phyloP scores from a whole-genome alignment of 2,888 invertebrate genomes.

The Brachyopa scutellaris region DNA sequence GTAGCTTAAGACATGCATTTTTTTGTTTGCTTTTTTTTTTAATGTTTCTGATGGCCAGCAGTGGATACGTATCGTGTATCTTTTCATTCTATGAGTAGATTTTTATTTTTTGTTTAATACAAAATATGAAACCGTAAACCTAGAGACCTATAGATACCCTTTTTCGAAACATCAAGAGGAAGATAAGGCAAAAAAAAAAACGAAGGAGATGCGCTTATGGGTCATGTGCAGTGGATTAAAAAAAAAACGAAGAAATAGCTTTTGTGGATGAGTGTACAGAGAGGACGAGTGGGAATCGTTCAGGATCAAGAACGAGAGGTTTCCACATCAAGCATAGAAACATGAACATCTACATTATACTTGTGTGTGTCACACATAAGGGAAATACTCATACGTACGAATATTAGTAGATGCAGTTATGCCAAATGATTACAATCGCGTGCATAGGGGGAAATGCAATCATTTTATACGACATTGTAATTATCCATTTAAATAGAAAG shows the following conservation, averaged over 20 bases:
- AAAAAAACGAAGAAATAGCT: slow-evolving; percentile 9
- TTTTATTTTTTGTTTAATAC: slow-evolving; percentile 26
- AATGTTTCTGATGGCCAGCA: slow-evolving; percentile 2
- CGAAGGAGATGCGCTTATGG: slow-evolving; percentile 60
- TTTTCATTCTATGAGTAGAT: slow-evolving; percentile 13
- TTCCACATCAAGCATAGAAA: slow-evolving; percentile 3
- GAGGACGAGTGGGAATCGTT: slow-evolving; percentile 7
- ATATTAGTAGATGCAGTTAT: slow-evolving; percentile 47
- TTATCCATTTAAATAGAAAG: slow-evolving; percentile 46
- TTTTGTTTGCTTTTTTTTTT: neutral
- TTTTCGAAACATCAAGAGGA: slow-evolving; percentile 25
- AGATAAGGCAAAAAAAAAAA: slow-evolving; percentile 2
- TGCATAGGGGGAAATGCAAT: slow-evolving; percentile 27
- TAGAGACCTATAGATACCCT: slow-evolving; percentile 70
- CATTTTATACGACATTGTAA: slow-evolving; percentile 45
- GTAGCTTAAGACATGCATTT: no score
- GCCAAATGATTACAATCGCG: slow-evolving; percentile 24
- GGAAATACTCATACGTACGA: no score
- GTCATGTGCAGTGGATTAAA: slow-evolving; percentile 50
- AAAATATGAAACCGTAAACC: slow-evolving; percentile 69
- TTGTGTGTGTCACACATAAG: slow-evolving; percentile 42
- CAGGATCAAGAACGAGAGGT: slow-evolving; percentile 10
- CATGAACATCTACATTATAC: no score
- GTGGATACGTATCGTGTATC: slow-evolving; percentile 57
- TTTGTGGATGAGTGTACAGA: neutral